Base-by-base conservation (phyloP, 2,797 vertebrate genomes). In the Melopsittacus undulatus region DNA sequence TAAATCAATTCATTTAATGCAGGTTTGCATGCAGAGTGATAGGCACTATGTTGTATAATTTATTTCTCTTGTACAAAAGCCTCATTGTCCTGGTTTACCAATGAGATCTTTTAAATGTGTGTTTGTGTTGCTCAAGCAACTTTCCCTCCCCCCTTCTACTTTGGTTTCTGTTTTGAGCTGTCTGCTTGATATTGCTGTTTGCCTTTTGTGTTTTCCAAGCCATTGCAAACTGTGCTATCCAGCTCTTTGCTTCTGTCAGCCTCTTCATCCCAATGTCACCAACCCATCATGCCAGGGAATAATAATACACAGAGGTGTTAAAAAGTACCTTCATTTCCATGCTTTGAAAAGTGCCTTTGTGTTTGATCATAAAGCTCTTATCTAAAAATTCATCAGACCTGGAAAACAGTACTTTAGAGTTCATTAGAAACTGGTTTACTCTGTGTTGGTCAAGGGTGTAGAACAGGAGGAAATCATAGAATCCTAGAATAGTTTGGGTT, bases 11-110 rank as follows among this genome's bases (percentile, higher is more conserved):
- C 21, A 61, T 85, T 92, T 89, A 59, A 38, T 81, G 66, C 66
- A 83, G 89, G 83, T 83, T 59, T 82, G 56, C 79, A 62, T 76
- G 66, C 52, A 66, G 54, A 88, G 48, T n/a, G 77, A 86, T 95
- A 75, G 1, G 59, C 43, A 90, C 32, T 66, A 10, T 48, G 76
- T 19, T 90, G 54, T 81, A 27, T 45, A 76, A 92, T 83, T 88
- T 73, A 73, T 88, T 82, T 84, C 40, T 52, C 46, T 79, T 54
- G 36, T 49, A 76, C 56, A 63, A 92, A 76, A 73, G 68, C 34
- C 49, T 88, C 61, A 7, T 83, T 90, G 87, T 90, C 87, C 49
- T 89, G 51, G 10, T 89, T 88, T 87, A 45, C 83, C 52, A 73
- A 9, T 40, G 70, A 78, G 73, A 67, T 59, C 73, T 74, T 86